phyloP scores from a whole-genome alignment of 2,113 vertebrate genomes.

The Tenebrosternarchus preto region DNA sequence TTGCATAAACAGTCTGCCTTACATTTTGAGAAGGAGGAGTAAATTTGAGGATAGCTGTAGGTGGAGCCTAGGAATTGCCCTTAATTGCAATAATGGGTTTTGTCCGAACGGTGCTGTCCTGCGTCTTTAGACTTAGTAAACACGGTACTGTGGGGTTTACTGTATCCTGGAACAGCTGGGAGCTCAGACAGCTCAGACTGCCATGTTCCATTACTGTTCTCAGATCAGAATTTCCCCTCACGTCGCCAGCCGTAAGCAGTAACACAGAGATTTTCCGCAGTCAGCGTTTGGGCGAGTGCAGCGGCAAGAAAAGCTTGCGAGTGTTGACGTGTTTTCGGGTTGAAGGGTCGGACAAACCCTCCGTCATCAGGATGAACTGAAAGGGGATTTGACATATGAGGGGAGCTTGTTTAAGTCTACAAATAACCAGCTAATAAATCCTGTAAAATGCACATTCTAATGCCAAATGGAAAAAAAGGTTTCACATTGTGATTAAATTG shows the following conservation, averaged over 20 bases:
- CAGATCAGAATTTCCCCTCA: neutral
- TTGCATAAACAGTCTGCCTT: too few relatives aligned
- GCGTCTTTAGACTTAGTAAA: too few relatives aligned
- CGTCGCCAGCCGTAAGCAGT: neutral
- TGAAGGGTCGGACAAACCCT: neutral
- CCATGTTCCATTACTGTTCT: neutral
- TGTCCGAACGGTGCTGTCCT: too few relatives aligned
- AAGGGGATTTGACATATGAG: neutral
- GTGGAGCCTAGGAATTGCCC: too few relatives aligned
- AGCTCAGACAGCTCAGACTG: neutral
- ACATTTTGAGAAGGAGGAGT: too few relatives aligned
- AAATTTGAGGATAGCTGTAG: too few relatives aligned
- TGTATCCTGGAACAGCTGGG: too few relatives aligned
- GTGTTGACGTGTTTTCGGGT: neutral
- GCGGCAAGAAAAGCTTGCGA: neutral
- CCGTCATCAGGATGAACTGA: constrained; percentile 4
- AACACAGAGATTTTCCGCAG: neutral
- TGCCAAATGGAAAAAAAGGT: neutral
- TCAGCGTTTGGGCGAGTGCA: neutral
- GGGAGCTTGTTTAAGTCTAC: neutral
- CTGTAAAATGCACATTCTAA: neutral
- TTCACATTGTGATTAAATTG: too few relatives aligned
- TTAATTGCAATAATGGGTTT: too few relatives aligned
- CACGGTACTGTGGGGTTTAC: too few relatives aligned
- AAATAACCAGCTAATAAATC: neutral